Evolutionary conservation across 2,888 invertebrate species (phyloP).

Genomic region (Meghimatium bilineatum): DNA sequence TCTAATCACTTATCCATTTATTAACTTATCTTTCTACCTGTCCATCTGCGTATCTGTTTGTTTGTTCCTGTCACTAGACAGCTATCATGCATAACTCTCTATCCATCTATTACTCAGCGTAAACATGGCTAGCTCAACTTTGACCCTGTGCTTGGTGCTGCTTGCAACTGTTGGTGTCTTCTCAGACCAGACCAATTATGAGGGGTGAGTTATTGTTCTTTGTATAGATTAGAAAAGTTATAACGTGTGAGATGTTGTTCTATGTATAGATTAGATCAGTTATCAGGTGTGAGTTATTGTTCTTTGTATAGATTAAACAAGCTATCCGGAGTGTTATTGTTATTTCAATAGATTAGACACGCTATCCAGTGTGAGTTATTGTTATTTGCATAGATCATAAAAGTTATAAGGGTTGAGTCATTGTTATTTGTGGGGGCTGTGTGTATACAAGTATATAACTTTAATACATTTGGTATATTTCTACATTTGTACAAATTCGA

Average conservation of each 20-base stretch:
- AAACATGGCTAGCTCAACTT: neutral
- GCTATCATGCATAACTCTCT: neutral
- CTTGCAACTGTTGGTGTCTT: neutral
- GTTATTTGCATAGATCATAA: no score
- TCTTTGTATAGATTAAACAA: neutral
- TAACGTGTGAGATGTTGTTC: no score
- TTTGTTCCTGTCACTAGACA: neutral
- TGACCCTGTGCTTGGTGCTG: slow-evolving; percentile 12
- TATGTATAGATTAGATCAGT: neutral
- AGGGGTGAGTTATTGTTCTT: neutral
- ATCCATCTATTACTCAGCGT: neutral
- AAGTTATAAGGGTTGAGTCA: no score
- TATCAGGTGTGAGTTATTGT: slow-evolving; percentile 6
- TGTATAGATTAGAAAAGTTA: neutral
- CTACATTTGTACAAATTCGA: no score
- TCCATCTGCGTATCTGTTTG: neutral
- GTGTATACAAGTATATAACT: no score
- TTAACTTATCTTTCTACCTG: neutral
- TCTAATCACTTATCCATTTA: no score
- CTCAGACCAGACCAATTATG: neutral
- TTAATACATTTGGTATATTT: no score
- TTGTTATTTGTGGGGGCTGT: no score
- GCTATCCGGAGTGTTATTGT: no score
- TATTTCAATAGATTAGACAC: neutral
- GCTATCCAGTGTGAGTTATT: slow-evolving; percentile 2